Evolutionary conservation across 1,140 invertebrate genomes (phyloP).

Genomic region (Hylyphantes graminicola): DNA sequence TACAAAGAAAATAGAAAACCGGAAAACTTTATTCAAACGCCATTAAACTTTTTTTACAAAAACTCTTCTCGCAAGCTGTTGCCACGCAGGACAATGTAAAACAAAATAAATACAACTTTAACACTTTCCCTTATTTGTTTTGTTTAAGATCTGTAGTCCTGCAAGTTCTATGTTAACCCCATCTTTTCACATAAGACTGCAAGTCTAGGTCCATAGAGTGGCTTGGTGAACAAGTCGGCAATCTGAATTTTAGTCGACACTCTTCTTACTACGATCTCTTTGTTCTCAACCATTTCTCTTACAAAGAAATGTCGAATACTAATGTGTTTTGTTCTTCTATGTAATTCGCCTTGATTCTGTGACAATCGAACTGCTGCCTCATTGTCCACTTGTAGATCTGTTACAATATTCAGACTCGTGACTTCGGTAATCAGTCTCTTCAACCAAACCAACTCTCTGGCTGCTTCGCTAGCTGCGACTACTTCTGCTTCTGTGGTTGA

Average conservation of each 20-base stretch:
- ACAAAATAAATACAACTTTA: background rate
- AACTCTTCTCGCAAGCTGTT: background rate
- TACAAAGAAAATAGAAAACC: too few species aligned
- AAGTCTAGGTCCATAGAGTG: slow-evolving; percentile 2
- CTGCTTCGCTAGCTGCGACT: slow-evolving; percentile 3
- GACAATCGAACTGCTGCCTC: background rate
- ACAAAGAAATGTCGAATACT: background rate
- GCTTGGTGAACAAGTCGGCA: background rate
- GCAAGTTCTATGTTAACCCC: background rate
- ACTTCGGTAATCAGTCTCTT: background rate
- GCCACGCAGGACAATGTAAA: background rate
- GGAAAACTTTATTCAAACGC: too few species aligned
- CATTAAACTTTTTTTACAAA: too few species aligned
- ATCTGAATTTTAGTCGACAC: background rate
- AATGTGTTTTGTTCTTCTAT: background rate
- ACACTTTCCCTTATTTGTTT: slow-evolving; percentile 1
- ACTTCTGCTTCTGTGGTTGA: slow-evolving; percentile 4
- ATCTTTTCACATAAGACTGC: background rate
- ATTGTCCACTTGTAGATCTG: background rate
- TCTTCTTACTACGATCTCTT: background rate
- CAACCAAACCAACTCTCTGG: background rate
- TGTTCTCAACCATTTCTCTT: background rate
- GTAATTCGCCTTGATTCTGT: background rate
- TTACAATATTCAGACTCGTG: background rate
- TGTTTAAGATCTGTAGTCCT: background rate